Percentiles rank a stretch among this genome's conserved stretches.
Evolutionary conservation across 2,113 vertebrate species (phyloP).

Genomic region (Platycercus adscitus): DNA sequence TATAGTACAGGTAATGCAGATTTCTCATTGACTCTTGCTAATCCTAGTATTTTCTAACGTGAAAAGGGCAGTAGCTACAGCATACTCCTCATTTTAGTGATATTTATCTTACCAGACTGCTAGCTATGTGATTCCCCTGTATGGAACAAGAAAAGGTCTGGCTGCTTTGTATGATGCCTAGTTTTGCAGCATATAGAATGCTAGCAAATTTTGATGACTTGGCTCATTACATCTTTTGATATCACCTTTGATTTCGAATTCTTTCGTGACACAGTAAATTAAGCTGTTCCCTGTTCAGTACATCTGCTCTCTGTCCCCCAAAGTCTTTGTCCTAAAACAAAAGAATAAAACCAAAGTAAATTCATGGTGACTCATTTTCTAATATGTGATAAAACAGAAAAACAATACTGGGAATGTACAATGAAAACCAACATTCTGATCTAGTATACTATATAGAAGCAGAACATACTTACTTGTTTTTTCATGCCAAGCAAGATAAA

Average conservation of each 20-base stretch:
- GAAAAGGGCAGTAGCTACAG: background rate
- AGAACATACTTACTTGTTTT: background rate
- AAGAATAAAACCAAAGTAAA: background rate
- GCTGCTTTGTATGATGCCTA: background rate
- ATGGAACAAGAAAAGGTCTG: background rate
- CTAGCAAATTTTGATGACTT: conserved; percentile 11
- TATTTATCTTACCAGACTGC: background rate
- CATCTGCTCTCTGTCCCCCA: background rate
- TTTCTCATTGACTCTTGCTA: background rate
- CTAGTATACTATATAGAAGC: background rate
- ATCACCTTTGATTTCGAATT: conserved; percentile 1
- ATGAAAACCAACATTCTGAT: background rate
- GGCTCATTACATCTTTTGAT: background rate
- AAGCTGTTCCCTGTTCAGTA: background rate
- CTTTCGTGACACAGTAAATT: conserved; percentile 36
- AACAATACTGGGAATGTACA: background rate
- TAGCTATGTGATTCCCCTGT: background rate
- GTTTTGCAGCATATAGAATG: background rate
- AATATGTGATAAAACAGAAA: background rate
- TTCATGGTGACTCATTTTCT: background rate
- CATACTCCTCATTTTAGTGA: background rate
- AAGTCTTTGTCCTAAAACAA: conserved; percentile 4
- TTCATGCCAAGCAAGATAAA: background rate
- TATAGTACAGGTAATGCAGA: background rate
- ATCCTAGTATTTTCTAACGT: background rate